Evolutionary conservation across 2,888 invertebrate species (phyloP), one percentile per base, ranked within the genome.

Genomic region (Polyploca ridens): DNA sequence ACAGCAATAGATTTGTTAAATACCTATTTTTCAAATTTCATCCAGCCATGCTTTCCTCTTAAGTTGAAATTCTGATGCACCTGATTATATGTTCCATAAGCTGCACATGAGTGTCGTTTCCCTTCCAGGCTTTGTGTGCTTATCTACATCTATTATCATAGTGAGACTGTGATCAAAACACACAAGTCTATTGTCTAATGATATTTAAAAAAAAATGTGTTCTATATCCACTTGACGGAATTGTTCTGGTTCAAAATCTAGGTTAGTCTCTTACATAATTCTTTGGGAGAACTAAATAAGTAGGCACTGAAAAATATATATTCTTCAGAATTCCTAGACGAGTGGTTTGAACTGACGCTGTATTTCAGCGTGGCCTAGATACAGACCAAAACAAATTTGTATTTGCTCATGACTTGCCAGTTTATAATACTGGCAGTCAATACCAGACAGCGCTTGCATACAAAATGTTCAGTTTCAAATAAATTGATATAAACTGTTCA

Each of bases 331-430:
- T 76, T 69, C 64, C 65, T 73, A 70, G 69, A 61, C 69, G 71
- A 76, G 76, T 73, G 74, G 74, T 69, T 73, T 77, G 78, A 79
- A 79, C 81, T 69, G 72, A 62, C 67, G 66, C 71, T 66, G 75
- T 79, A 76, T 75, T 10, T 46, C 46, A 75, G 76, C 7, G 66
- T 73, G 83, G 79, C 84, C 83, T 76, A 80, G 69, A 75, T 80
- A 64, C 66, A 58, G 62, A 13, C 33, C 35, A 68, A 19, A 70
- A 69, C 65, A 67, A 65, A 73, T 72, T 69, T 69, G 65, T 65
- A 64, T 76, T 72, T 64, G 61, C 70, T 70, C 68, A 67, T 63
- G 67, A 62, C 44, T 69, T 63, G 54, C 54, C 19, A 19, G 54
- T 19, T 49, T 49, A 54, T 19, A 54, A 54, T 54, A 10, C 19